Evolutionary conservation across 2,888 invertebrate genomes (phyloP).

Genomic region (Odontocolon sp.): DNA sequence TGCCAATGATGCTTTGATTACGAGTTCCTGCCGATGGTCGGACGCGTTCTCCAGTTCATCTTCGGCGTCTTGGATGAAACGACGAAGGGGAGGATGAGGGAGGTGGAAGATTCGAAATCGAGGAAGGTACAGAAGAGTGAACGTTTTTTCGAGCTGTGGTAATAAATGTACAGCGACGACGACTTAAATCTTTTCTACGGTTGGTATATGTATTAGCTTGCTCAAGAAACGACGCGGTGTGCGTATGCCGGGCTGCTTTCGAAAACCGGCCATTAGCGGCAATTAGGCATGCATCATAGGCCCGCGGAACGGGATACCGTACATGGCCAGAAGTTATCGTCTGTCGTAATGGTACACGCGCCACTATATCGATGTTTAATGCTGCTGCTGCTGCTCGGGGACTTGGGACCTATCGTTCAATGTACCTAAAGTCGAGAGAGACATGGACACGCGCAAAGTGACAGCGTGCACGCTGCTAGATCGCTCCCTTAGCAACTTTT

Average conservation of each 20-base stretch:
- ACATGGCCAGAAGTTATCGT: slow-evolving; percentile 69
- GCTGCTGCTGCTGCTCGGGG: not conserved
- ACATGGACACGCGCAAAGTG: slow-evolving; percentile 7
- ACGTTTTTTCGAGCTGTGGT: slow-evolving; percentile 16
- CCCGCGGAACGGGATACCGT: slow-evolving; percentile 66
- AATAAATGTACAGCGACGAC: not conserved
- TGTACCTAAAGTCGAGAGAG: not conserved
- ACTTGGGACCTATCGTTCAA: slow-evolving; percentile 4
- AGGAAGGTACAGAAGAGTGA: slow-evolving; percentile 17
- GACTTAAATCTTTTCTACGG: not conserved
- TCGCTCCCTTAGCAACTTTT: too few relatives aligned
- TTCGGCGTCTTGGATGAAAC: not conserved
- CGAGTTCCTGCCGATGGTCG: not conserved
- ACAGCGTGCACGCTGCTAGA: slow-evolving; percentile 2
- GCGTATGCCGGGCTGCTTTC: slow-evolving; percentile 64
- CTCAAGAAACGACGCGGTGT: slow-evolving; percentile 6
- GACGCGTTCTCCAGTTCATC: not conserved
- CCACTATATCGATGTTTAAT: slow-evolving; percentile 30
- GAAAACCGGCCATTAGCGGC: slow-evolving; percentile 72
- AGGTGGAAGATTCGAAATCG: not conserved
- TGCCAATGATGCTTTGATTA: not conserved
- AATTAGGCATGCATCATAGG: slow-evolving; percentile 75
- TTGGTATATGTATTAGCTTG: not conserved
- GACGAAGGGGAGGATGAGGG: not conserved
- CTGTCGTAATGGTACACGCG: slow-evolving; percentile 64